Conservation (phyloP, 1,140 invertebrate genomes). For the Pseudoatta argentina region DNA sequence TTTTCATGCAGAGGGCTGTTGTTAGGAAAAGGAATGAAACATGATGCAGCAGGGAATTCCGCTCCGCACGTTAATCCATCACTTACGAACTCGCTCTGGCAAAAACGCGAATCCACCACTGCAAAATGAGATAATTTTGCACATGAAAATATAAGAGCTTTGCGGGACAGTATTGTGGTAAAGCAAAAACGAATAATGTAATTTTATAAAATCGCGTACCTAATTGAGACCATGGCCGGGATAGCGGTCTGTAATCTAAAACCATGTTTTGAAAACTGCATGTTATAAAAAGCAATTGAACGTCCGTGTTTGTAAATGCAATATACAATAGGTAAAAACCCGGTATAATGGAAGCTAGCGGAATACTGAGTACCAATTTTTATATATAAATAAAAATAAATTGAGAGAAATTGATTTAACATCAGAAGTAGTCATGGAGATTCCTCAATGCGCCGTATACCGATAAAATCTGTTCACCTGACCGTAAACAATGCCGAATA, state of each 20-base stretch:
- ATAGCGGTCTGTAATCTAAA: slow-evolving; percentile 4
- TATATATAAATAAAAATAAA: slow-evolving; percentile 26
- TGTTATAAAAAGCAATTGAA: slow-evolving; percentile 35
- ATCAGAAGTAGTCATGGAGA: slow-evolving; percentile 7
- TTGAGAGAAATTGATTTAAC: slow-evolving; percentile 32
- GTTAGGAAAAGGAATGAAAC: slow-evolving; percentile 25
- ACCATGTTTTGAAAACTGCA: slow-evolving; percentile 25
- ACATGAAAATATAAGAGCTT: slow-evolving; percentile 31
- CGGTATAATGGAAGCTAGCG: not conserved
- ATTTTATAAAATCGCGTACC: slow-evolving; percentile 36
- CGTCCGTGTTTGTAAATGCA: slow-evolving; percentile 14
- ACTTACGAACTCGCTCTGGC: slow-evolving; percentile 38
- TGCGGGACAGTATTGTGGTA: not conserved
- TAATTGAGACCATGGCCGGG: not conserved
- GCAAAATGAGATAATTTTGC: slow-evolving; percentile 45
- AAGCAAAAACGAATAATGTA: slow-evolving; percentile 22
- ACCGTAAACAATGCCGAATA: slow-evolving; percentile 43
- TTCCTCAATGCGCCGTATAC: not conserved
- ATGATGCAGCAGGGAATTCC: slow-evolving; percentile 32
- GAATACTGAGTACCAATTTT: slow-evolving; percentile 20
- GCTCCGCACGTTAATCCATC: slow-evolving; percentile 53
- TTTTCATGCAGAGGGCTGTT: slow-evolving; percentile 34
- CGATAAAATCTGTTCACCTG: slow-evolving; percentile 12
- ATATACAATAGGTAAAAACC: not conserved
- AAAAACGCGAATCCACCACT: slow-evolving; percentile 33